These are phyloP conservation scores for Ceratoteleas bidentatus DNA, from an alignment of 1,140 invertebrate genomes.

Conservation along the genomic window DNA sequence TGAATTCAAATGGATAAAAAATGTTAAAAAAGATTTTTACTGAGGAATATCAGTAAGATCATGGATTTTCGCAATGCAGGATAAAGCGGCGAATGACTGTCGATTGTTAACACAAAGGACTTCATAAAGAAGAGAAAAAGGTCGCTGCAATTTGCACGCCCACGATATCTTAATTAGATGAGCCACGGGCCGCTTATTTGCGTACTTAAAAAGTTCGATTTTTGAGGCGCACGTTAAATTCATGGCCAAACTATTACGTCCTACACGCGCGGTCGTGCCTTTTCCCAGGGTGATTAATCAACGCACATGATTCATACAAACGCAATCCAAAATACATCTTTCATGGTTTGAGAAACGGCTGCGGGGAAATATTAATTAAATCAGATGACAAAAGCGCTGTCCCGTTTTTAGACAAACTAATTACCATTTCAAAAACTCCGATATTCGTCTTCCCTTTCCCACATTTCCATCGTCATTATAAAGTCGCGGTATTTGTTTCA, in stretches of 20 bases:
- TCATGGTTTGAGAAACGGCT: slow-evolving; percentile 30
- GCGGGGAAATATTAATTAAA: slow-evolving; percentile 37
- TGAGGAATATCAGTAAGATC: too few species aligned
- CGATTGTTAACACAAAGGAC: slow-evolving; percentile 8
- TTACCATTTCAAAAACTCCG: slow-evolving; percentile 27
- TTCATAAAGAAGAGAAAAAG: slow-evolving; percentile 12
- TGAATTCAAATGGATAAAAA: too few species aligned
- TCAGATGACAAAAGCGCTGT: slow-evolving; percentile 29
- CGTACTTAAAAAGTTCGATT: slow-evolving; percentile 42
- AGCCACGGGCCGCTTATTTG: slow-evolving; percentile 23
- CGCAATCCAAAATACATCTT: slow-evolving; percentile 31
- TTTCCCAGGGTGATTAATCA: slow-evolving; percentile 44
- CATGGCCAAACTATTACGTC: slow-evolving; percentile 25
- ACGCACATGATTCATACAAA: slow-evolving; percentile 26
- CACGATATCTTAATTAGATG: slow-evolving; percentile 38
- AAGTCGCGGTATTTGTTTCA: background rate
- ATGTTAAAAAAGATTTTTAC: too few species aligned
- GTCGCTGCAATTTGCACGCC: slow-evolving; percentile 10
- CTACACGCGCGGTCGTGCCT: slow-evolving; percentile 28
- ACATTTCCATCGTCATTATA: background rate
- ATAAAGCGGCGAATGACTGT: too few species aligned
- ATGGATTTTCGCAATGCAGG: too few species aligned
- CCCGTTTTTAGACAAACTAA: slow-evolving; percentile 11
- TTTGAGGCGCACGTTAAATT: slow-evolving; percentile 22
- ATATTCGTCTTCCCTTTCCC: background rate